A percentile compares a stretch with the other conserved stretches of the same genome.
phyloP scores from a whole-genome alignment of 2,113 vertebrate species.

The Pseudopodoces humilis region DNA sequence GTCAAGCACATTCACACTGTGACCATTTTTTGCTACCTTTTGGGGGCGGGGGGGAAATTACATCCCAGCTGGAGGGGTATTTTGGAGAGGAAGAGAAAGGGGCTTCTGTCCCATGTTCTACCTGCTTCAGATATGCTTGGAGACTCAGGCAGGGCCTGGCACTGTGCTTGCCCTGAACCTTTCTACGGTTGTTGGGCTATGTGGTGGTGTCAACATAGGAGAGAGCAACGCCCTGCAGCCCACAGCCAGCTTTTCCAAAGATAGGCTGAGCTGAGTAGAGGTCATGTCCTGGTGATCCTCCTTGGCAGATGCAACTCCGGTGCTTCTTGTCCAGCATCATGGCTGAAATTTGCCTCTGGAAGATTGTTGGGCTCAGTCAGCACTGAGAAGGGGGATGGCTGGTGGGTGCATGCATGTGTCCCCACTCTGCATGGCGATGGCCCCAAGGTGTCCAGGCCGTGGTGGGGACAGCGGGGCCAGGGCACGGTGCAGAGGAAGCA shows the following conservation, averaged over 20 bases:
- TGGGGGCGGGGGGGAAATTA: slow-evolving; percentile 28
- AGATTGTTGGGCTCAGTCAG: not conserved
- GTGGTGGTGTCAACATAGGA: not conserved
- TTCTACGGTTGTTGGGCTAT: fast-evolving
- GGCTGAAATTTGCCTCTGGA: not conserved
- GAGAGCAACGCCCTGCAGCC: not conserved
- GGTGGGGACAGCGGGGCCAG: not conserved
- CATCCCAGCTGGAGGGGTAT: slow-evolving; percentile 49
- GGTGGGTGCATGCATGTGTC: not conserved
- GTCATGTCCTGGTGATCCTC: not conserved
- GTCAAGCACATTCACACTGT: slow-evolving; percentile 91
- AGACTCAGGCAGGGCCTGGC: not conserved
- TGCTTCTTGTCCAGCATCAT: not conserved
- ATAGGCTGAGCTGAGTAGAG: not conserved
- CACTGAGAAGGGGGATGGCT: not conserved
- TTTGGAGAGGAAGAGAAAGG: not conserved
- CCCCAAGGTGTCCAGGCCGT: not conserved
- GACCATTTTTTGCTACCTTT: slow-evolving; percentile 84
- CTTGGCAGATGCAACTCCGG: not conserved
- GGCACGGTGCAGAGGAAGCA: fast-evolving
- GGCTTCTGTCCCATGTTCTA: not conserved
- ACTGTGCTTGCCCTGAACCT: not conserved
- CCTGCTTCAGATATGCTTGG: not conserved
- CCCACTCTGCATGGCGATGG: not conserved
- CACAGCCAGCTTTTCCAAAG: not conserved